Conservation (phyloP, 1,140 invertebrate genomes). For the Helicoverpa zea region DNA sequence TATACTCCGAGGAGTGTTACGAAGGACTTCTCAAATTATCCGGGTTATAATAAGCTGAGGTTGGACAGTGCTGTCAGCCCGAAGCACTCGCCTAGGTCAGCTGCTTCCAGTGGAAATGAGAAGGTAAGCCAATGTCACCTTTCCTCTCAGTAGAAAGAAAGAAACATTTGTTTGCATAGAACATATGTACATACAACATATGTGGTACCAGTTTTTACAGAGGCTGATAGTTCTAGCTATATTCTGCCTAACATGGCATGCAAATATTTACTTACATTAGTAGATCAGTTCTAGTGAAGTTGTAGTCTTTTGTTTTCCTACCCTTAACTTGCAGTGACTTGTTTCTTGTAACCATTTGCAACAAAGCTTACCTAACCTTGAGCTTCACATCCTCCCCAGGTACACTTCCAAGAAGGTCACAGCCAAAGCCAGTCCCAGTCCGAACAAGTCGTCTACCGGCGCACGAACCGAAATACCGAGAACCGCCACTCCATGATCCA, state of each 20-base stretch:
- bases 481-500: slow-evolving; percentile 85
- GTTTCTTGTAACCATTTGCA: not conserved
- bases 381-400: slow-evolving; percentile 61
- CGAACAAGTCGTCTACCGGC: slow-evolving; percentile 72
- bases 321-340: not conserved
- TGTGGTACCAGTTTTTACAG: no score
- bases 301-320: not conserved
- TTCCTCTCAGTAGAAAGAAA: no score
- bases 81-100: slow-evolving; percentile 79
- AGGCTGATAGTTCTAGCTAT: no score
- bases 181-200: no score
- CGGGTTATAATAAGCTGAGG: slow-evolving; percentile 83
- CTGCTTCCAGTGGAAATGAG: slow-evolving; percentile 66
- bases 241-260: no score
- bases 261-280: no score
- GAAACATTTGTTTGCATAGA: no score
- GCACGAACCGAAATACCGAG: slow-evolving; percentile 73
- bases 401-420: slow-evolving; percentile 77
- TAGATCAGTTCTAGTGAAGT: no score
- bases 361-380: not conserved
- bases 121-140: no score
- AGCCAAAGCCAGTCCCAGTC: slow-evolving; percentile 59
- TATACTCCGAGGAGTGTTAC: slow-evolving; percentile 72
- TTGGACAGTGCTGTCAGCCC: slow-evolving; percentile 84
- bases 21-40: slow-evolving; percentile 75